These are phyloP conservation scores for Pao palembangensis DNA, from an alignment of 2,113 vertebrate genomes.

Conservation along the genomic window DNA sequence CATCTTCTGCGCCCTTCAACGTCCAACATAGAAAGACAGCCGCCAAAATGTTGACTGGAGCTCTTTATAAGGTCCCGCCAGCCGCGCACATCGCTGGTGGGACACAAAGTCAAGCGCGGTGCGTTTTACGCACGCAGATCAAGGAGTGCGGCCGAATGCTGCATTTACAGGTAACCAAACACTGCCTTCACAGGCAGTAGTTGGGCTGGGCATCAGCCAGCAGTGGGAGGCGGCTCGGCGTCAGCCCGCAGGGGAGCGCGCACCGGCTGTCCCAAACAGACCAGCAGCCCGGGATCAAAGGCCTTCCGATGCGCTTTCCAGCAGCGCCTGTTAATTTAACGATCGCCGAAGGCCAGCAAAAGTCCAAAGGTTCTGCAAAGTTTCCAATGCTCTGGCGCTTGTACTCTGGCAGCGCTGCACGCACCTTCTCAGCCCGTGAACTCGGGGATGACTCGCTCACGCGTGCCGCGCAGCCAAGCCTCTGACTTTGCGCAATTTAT, in stretches of 20 bases:
- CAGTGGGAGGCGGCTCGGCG: too few relatives aligned
- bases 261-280: constrained; percentile 32
- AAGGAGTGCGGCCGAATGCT: not conserved
- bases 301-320: not conserved
- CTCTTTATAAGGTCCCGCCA: not conserved
- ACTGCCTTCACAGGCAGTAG: constrained; percentile 10
- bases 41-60: constrained; percentile 7
- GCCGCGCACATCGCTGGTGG: constrained; percentile 7
- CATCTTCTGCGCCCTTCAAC: constrained; percentile 75
- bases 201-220: not conserved
- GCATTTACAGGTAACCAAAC: too few relatives aligned
- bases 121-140: constrained; percentile 19
- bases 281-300: not conserved
- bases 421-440: constrained; percentile 55
- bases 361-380: too few relatives aligned
- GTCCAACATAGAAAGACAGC: not conserved
- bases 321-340: too few relatives aligned
- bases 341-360: not conserved
- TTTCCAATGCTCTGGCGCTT: too few relatives aligned
- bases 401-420: too few relatives aligned
- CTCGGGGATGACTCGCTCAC: constrained; percentile 51
- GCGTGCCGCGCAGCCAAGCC: constrained; percentile 66
- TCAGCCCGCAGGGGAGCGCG: constrained; percentile 47
- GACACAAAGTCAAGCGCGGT: constrained; percentile 21
- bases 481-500: constrained; percentile 63